Conservation (phyloP, 2,888 invertebrate species). For the Acanthoscelides obtectus region DNA sequence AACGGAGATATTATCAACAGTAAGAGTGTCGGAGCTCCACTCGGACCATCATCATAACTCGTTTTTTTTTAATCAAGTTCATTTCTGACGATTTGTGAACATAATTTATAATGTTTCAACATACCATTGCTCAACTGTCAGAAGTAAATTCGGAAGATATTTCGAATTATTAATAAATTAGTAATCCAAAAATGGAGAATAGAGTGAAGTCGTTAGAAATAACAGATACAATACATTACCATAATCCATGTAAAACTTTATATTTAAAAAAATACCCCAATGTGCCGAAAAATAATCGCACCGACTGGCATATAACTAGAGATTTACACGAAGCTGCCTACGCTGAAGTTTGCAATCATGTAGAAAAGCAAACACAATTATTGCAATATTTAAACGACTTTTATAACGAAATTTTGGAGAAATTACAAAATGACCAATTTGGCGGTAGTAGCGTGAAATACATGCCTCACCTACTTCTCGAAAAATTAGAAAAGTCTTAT, state of each 20-base stretch:
- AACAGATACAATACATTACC: not conserved
- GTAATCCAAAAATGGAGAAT: not conserved
- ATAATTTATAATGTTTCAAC: too few relatives aligned
- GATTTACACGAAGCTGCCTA: constrained; percentile 2
- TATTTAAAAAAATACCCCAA: not conserved
- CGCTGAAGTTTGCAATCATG: not conserved
- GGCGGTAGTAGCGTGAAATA: not conserved
- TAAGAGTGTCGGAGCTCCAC: too few relatives aligned
- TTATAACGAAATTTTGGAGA: not conserved
- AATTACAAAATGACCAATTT: not conserved
- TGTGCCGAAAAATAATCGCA: not conserved
- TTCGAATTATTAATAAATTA: too few relatives aligned
- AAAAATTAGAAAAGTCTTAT: constrained; percentile 2
- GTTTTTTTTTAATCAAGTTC: too few relatives aligned
- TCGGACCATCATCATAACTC: too few relatives aligned
- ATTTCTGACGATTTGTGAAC: too few relatives aligned
- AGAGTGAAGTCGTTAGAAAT: not conserved
- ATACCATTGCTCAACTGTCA: too few relatives aligned
- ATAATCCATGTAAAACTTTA: not conserved
- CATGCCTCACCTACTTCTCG: not conserved
- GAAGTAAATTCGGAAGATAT: too few relatives aligned
- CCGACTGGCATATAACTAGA: constrained; percentile 2
- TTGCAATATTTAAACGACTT: not conserved
- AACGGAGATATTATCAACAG: too few relatives aligned
- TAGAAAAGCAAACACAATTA: constrained; percentile 1